Evolutionary conservation across 2,113 vertebrate genomes (phyloP).

Genomic region (Sialia sialis): DNA sequence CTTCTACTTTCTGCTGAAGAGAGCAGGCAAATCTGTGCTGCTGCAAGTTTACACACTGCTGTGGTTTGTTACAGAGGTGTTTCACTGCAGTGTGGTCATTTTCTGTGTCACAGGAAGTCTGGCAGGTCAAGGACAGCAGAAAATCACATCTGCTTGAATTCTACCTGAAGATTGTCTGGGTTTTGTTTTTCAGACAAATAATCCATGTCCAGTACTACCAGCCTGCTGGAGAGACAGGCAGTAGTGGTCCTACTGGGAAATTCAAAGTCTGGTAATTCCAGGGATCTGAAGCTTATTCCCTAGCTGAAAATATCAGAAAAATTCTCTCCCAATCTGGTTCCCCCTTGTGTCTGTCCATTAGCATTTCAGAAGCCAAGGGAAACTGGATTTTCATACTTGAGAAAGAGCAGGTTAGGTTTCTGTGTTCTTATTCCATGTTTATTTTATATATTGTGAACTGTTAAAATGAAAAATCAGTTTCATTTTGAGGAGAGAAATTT

Average conservation of each 20-base stretch:
- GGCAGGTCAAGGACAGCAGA: neutral
- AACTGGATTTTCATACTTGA: neutral
- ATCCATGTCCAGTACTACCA: neutral
- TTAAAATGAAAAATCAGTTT: neutral
- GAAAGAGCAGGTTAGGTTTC: neutral
- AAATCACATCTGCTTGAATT: neutral
- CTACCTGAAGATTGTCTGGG: neutral
- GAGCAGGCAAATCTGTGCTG: neutral
- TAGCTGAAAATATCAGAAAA: neutral
- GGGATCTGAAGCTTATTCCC: neutral
- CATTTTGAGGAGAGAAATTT: neutral
- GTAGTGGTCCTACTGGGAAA: neutral
- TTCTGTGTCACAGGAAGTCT: neutral
- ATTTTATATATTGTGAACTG: neutral
- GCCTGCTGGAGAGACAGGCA: neutral
- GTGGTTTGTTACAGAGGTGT: neutral
- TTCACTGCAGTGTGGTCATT: neutral
- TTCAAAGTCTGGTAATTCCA: neutral
- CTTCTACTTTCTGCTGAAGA: neutral
- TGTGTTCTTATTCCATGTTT: neutral
- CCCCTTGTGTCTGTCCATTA: neutral
- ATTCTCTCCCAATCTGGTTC: neutral
- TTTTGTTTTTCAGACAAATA: neutral
- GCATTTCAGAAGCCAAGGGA: neutral
- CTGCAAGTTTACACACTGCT: neutral